Conservation (phyloP, 2,797 vertebrate species). For the Columba guinea region DNA sequence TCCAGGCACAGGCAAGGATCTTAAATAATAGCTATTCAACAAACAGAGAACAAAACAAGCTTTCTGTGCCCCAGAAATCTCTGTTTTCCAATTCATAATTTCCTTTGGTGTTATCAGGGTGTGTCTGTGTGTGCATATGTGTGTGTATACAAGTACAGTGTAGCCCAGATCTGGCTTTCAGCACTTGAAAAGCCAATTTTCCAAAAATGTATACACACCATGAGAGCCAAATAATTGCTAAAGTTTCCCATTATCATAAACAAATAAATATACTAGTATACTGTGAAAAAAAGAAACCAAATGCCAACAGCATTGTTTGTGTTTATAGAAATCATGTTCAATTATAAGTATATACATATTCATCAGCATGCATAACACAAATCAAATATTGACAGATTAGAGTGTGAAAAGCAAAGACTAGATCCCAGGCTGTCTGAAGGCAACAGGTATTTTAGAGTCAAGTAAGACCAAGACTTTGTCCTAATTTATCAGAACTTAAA, state of each 20-base stretch:
- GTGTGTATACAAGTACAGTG: not conserved
- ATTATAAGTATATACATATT: not conserved
- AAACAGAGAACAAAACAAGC: not conserved
- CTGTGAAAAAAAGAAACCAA: not conserved
- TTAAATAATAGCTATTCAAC: not conserved
- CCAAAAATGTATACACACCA: not conserved
- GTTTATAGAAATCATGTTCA: not conserved
- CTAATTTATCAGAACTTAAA: not conserved
- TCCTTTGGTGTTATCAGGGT: not conserved
- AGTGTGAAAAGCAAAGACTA: not conserved
- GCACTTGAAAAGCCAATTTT: not conserved
- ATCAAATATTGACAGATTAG: not conserved
- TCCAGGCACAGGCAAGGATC: not conserved
- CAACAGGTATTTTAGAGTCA: not conserved
- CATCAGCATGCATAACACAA: not conserved
- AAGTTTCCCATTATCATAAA: not conserved
- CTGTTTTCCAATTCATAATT: not conserved
- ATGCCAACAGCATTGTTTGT: not conserved
- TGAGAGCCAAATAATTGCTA: not conserved
- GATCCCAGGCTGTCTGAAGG: not conserved
- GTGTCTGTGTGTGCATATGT: not conserved
- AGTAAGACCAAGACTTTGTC: not conserved
- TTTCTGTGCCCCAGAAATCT: not conserved
- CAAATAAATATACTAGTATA: not conserved
- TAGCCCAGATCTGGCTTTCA: not conserved